These are phyloP conservation scores for Pseudobourletiella spinata DNA, from an alignment of 1,140 invertebrate genomes.

Conservation along the genomic window DNA sequence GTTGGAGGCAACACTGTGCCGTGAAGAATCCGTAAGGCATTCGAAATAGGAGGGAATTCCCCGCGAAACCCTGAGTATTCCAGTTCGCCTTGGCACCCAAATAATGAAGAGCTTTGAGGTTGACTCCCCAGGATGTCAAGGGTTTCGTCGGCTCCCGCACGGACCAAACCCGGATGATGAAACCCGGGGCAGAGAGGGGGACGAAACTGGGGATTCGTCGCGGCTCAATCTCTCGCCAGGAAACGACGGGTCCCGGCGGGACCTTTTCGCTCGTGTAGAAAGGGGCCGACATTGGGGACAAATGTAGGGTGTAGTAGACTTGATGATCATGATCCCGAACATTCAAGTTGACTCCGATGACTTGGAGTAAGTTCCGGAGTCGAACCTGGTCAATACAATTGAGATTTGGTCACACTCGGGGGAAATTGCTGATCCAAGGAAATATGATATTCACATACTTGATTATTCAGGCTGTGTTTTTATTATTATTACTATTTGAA, in stretches of 20 bases:
- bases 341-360: conserved; percentile 52
- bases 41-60: conserved; percentile 76
- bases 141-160: conserved; percentile 36
- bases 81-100: conserved; percentile 55
- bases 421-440: too few species aligned
- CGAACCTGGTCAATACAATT: conserved; percentile 45
- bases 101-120: conserved; percentile 68
- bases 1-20: background rate
- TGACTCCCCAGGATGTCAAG: conserved; percentile 58
- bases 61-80: conserved; percentile 56
- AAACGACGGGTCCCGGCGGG: conserved; percentile 46
- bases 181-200: conserved; percentile 37
- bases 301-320: conserved; percentile 65
- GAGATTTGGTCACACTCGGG: background rate
- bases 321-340: conserved; percentile 34
- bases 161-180: conserved; percentile 38
- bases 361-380: conserved; percentile 61
- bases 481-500: too few species aligned
- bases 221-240: conserved; percentile 60
- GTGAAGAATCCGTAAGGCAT: conserved; percentile 75
- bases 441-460: too few species aligned
- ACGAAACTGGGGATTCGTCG: conserved; percentile 41
- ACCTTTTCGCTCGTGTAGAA: conserved; percentile 77
- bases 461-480: too few species aligned
- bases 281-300: conserved; percentile 66